Evolutionary conservation across 2,888 invertebrate species (phyloP).

Genomic region (Plebejus melissa): DNA sequence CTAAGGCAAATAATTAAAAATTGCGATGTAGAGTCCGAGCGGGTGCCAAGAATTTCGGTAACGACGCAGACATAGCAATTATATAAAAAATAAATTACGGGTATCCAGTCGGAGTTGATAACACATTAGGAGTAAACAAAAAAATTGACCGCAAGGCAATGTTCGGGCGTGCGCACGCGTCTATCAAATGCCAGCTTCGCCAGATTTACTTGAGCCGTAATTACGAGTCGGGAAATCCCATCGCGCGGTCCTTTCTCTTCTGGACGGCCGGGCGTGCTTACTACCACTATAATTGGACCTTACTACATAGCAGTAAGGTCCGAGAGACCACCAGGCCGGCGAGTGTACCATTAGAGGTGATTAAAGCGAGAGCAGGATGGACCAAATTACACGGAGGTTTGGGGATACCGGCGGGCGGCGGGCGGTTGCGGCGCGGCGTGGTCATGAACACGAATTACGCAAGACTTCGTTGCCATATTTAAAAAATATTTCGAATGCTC

Average conservation of each 20-base stretch:
- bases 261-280: slow-evolving; percentile 39
- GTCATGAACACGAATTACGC: slow-evolving; percentile 16
- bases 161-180: background rate
- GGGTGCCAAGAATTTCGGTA: background rate
- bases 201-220: background rate
- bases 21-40: background rate
- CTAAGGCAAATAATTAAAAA: background rate
- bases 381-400: slow-evolving; percentile 60
- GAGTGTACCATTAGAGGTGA: slow-evolving; percentile 60
- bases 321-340: slow-evolving; percentile 32
- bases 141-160: slow-evolving; percentile 7
- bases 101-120: slow-evolving; percentile 13
- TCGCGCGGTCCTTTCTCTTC: slow-evolving; percentile 5
- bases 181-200: background rate
- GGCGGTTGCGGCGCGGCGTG: background rate
- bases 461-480: background rate
- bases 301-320: background rate
- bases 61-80: slow-evolving; percentile 11
- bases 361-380: slow-evolving; percentile 67
- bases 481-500: background rate
- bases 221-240: background rate
- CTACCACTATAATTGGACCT: background rate
- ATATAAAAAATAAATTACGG: slow-evolving; percentile 22
- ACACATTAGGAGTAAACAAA: slow-evolving; percentile 13
- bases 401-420: slow-evolving; percentile 1